A percentile compares a stretch with the other conserved stretches of the same genome.
phyloP scores from a whole-genome alignment of 1,140 invertebrate species.

The Drosophila tsacasi region DNA sequence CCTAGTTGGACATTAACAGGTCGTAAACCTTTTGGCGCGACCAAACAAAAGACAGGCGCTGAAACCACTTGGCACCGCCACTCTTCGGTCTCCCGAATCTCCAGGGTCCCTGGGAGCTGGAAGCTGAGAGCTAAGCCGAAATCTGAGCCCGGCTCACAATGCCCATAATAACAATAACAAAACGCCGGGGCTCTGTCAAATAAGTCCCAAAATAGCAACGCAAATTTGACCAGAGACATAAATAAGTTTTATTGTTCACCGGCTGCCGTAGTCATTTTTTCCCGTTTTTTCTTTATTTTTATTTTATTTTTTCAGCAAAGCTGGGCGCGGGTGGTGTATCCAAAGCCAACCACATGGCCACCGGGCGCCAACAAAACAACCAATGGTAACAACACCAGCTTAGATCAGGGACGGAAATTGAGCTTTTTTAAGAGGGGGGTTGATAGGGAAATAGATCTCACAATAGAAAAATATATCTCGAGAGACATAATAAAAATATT shows the following conservation, averaged over 20 bases:
- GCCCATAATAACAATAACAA: slow-evolving; percentile 61
- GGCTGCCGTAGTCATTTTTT: slow-evolving; percentile 21
- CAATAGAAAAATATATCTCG: not conserved
- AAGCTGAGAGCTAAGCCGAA: slow-evolving; percentile 27
- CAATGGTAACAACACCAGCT: slow-evolving; percentile 13
- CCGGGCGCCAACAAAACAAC: slow-evolving; percentile 38
- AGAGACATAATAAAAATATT: not conserved
- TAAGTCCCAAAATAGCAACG: slow-evolving; percentile 79
- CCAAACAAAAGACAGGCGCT: slow-evolving; percentile 78
- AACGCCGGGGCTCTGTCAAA: slow-evolving; percentile 79
- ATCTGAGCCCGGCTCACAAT: slow-evolving; percentile 63
- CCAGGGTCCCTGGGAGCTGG: slow-evolving; percentile 6
- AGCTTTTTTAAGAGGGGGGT: not conserved
- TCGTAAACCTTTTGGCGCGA: slow-evolving; percentile 82
- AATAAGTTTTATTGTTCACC: slow-evolving; percentile 83
- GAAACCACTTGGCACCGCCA: slow-evolving; percentile 68
- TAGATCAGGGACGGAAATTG: not conserved
- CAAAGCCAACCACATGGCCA: slow-evolving; percentile 52
- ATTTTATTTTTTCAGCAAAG: slow-evolving; percentile 4
- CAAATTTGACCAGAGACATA: slow-evolving; percentile 83
- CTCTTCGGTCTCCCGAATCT: slow-evolving; percentile 4
- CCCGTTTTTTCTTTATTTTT: slow-evolving; percentile 16
- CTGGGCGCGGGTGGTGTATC: slow-evolving; percentile 59
- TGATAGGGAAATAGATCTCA: not conserved
- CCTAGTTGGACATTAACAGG: slow-evolving; percentile 81